Base-by-base conservation (phyloP, 1,140 invertebrate genomes). In the Triops longicaudatus region DNA sequence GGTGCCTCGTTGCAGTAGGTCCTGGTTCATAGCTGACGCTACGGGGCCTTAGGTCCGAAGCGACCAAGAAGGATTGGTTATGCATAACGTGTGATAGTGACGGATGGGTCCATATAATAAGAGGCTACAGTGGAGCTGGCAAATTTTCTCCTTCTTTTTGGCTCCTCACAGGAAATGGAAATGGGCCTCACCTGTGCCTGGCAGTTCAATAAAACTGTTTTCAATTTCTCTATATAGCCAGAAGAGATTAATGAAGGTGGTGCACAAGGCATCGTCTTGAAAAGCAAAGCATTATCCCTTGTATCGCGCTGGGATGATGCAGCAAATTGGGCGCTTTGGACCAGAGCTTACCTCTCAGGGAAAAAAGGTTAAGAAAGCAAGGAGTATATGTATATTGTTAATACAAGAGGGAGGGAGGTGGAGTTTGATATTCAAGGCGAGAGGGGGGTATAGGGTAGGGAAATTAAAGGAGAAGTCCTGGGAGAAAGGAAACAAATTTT, bases 11-110 rank as follows among this genome's bases (percentile, higher is more conserved):
- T n/a, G 50, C 50, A 63, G 50, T 63, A 63, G 50, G 50, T 63
- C 50, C 22, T 14, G 7, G 31, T 37, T 7, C 31, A 37, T 2
- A 2, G 31, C 31, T 37, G 31, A 37, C 7, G 31, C 31, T 37
- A 37, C 31, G 31, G 31, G 31, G 31, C 11, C 22, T n/a, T 0
- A 14, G 50, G 11, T 63, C n/a, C 7, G 50, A 7, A 63, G 50
- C 17, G n/a, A 22, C 50, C 50, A 22, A 63, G 50, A 63, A 63
- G 22, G 50, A 63, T 63, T 22, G n/a, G 50, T 63, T 63, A 63
- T 63, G 50, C 50, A 63, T 17, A 63, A 63, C 50, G 50, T 63
- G 50, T 63, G 50, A 63, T 63, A 63, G 50, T 63, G 50, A 63
- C 50, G 50, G 50, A 63, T 63, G n/a, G 50, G 22, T 22, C 22